Evolutionary conservation across 2,888 invertebrate genomes (phyloP).

Genomic region (Eulithis testata): DNA sequence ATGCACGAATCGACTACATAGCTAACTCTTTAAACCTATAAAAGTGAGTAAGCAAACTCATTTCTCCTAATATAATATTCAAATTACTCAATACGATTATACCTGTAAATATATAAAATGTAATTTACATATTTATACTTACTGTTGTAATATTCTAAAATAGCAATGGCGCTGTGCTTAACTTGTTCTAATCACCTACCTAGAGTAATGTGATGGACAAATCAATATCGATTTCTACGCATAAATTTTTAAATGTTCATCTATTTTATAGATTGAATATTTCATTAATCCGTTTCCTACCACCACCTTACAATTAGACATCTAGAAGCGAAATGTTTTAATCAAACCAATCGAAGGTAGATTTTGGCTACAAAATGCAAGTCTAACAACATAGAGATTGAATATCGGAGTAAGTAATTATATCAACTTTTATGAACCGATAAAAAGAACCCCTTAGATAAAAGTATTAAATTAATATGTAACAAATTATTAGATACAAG

Average conservation of each 20-base stretch:
- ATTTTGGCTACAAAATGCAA: conserved; percentile 26
- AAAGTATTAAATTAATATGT: conserved; percentile 36
- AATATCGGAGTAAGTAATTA: conserved; percentile 2
- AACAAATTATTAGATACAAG: conserved; percentile 39
- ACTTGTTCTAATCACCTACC: conserved; percentile 47
- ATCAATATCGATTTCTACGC: conserved; percentile 48
- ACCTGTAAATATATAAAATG: conserved; percentile 21
- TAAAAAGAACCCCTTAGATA: conserved; percentile 17
- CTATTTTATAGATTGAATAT: conserved; percentile 60
- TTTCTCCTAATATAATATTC: conserved; percentile 31
- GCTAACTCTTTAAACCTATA: conserved; percentile 36
- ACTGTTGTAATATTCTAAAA: conserved; percentile 30
- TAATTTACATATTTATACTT: conserved; percentile 55
- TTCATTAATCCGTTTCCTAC: conserved; percentile 57
- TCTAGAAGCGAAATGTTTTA: conserved; percentile 43
- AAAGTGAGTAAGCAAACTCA: conserved; percentile 20
- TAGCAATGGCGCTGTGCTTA: conserved; percentile 18
- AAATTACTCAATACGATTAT: conserved; percentile 24
- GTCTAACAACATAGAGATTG: conserved; percentile 38
- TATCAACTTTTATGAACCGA: conserved; percentile 3
- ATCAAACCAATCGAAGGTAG: conserved; percentile 30
- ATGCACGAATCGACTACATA: conserved; percentile 73
- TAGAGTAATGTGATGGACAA: conserved; percentile 39
- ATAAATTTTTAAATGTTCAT: conserved; percentile 50
- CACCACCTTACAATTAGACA: conserved; percentile 62